A percentile compares a stretch with the other conserved stretches of the same genome.
phyloP scores from a whole-genome alignment of 1,140 invertebrate genomes.

The Heliconius himera region DNA sequence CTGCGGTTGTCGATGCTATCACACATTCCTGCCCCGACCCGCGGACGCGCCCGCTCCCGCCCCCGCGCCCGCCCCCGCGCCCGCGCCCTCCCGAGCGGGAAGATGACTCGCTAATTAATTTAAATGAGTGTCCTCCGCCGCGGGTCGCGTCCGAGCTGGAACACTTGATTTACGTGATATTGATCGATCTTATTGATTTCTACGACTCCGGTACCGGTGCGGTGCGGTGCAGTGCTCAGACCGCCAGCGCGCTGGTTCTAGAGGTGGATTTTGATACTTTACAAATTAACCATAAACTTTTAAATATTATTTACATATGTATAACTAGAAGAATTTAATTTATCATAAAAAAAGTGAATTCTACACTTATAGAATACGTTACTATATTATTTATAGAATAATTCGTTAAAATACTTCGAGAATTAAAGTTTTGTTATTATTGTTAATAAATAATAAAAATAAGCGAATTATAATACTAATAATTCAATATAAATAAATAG shows the following conservation, averaged over 20 bases:
- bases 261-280: not conserved
- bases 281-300: too few species aligned
- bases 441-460: too few species aligned
- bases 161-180: slow-evolving; percentile 55
- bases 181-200: slow-evolving; percentile 31
- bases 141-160: slow-evolving; percentile 16
- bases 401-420: too few species aligned
- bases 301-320: too few species aligned
- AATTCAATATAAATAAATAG: too few species aligned
- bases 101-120: slow-evolving; percentile 65
- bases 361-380: too few species aligned
- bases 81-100: not conserved
- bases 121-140: slow-evolving; percentile 55
- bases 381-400: too few species aligned
- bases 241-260: not conserved
- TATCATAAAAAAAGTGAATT: too few species aligned
- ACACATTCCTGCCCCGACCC: slow-evolving; percentile 40
- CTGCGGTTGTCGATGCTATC: slow-evolving; percentile 56
- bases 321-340: too few species aligned
- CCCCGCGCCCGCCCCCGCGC: not conserved
- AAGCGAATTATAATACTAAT: too few species aligned
- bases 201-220: not conserved
- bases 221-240: not conserved
- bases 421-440: too few species aligned
- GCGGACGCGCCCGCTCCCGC: not conserved